These are phyloP conservation scores for Pseudomyrmex flavicornis DNA, from an alignment of 1,140 invertebrate genomes.

Conservation along the genomic window DNA sequence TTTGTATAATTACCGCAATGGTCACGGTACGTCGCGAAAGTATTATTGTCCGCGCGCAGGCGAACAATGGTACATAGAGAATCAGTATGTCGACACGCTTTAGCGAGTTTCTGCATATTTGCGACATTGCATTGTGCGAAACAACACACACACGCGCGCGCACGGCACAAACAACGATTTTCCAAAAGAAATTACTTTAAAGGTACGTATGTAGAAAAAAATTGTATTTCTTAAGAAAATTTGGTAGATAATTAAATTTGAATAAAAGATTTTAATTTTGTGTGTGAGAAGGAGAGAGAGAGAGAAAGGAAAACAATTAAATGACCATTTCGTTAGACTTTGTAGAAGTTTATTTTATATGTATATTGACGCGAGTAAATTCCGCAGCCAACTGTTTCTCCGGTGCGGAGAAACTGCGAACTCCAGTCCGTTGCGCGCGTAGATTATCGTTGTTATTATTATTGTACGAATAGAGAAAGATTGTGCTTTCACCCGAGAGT, in stretches of 20 bases:
- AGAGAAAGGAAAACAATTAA: too few relatives aligned
- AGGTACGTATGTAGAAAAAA: too few relatives aligned
- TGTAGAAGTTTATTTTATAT: neutral
- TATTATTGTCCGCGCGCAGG: conserved; percentile 5
- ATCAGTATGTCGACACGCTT: neutral
- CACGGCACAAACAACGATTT: too few relatives aligned
- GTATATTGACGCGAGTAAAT: neutral
- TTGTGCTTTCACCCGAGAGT: conserved; percentile 45
- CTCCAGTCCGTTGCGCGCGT: neutral
- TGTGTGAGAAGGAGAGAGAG: too few relatives aligned
- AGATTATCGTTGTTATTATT: neutral
- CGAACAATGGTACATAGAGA: neutral
- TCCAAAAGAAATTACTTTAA: too few relatives aligned
- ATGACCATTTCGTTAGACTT: too few relatives aligned
- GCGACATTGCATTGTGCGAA: too few relatives aligned
- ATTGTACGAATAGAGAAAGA: conserved; percentile 7
- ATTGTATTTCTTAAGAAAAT: too few relatives aligned
- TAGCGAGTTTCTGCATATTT: too few relatives aligned
- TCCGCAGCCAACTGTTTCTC: neutral
- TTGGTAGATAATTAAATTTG: too few relatives aligned
- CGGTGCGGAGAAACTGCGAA: neutral
- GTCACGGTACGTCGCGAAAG: conserved; percentile 7
- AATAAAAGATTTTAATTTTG: too few relatives aligned
- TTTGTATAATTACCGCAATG: conserved; percentile 34
- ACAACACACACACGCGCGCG: too few relatives aligned